Percentiles rank a stretch among this genome's conserved stretches.
Evolutionary conservation across 2,113 vertebrate genomes (phyloP).

Genomic region (Salvelinus namaycush): DNA sequence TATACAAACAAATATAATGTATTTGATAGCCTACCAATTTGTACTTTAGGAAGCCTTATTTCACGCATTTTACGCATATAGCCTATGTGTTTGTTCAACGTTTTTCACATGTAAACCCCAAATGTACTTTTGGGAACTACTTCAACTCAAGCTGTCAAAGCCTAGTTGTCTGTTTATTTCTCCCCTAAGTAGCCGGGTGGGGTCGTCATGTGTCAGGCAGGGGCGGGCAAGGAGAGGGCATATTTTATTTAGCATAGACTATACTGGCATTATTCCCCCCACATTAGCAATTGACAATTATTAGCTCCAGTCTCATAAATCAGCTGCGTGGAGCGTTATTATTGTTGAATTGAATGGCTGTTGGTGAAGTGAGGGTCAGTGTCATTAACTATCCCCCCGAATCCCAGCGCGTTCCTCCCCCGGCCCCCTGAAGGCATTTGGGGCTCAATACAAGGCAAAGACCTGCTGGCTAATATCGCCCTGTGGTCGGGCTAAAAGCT

Average conservation of each 20-base stretch:
- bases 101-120: conserved; percentile 14
- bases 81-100: background rate
- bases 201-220: conserved; percentile 28
- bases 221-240: conserved; percentile 47
- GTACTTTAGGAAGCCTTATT: no score
- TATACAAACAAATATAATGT: background rate
- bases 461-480: conserved; percentile 93
- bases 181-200: conserved; percentile 8
- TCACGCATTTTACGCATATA: no score
- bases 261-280: conserved; percentile 60
- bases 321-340: conserved; percentile 94
- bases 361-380: conserved; percentile 97
- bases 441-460: conserved; percentile 77
- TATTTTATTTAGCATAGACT: conserved; percentile 71
- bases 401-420: conserved; percentile 77
- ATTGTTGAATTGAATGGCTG: conserved; percentile 95
- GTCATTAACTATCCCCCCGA: conserved; percentile 94
- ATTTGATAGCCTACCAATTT: background rate
- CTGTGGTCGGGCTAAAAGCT: conserved; percentile 84
- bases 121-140: background rate
- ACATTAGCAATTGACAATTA: conserved; percentile 94
- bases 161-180: conserved; percentile 34
- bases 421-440: conserved; percentile 88
- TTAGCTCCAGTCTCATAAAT: conserved; percentile 93
- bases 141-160: conserved; percentile 52